Base-by-base conservation (phyloP, 2,113 vertebrate genomes). In the Campylorhamphus procurvoides region DNA sequence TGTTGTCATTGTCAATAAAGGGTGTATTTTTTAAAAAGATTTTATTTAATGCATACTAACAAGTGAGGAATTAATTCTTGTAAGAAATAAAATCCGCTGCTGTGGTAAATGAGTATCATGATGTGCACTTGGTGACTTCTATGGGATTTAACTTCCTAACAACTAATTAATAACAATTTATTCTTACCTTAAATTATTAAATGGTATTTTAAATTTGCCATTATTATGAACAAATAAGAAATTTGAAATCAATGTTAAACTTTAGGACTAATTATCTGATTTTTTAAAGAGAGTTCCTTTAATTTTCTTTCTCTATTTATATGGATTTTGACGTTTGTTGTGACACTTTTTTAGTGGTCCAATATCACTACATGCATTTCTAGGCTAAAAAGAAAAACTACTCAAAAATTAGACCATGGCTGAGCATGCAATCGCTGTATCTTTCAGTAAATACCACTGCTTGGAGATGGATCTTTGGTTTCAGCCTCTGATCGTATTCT, bases 361-460 rank as follows among this genome's bases (percentile, higher is more conserved):
- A 60, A 12, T 15, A 44, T 29, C 37, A n/a, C 12, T 40, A 58
- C 27, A 4, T n/a, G 23, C 33, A 52, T 60, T 62, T 84, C 64
- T 63, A 58, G 7, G 6, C 24, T 20, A 64, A 53, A 42, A 31
- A 27, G 7, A 14, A 35, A 14, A 56, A 24, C 16, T 18, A 28
- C 13, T 7, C 9, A 71, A 64, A 66, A 53, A 39, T 14, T 27
- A 79, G 31, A 28, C 11, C 9, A 14, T 14, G 6, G 15, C 52
- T 62, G 31, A 68, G 29, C 11, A 20, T n/a, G 12, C 3, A 60
- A 59, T 10, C 12, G 29, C 7, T n/a, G 0, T 10, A 31, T 55
- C 33, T 76, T 66, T 40, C 12, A 29, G 39, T 6, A 84, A 52
- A 68, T 31, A 31, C 8, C 64, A 39, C 28, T 55, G 23, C 14